These are phyloP conservation scores for Andricus curvator DNA, from an alignment of 2,888 invertebrate genomes.

Conservation along the genomic window DNA sequence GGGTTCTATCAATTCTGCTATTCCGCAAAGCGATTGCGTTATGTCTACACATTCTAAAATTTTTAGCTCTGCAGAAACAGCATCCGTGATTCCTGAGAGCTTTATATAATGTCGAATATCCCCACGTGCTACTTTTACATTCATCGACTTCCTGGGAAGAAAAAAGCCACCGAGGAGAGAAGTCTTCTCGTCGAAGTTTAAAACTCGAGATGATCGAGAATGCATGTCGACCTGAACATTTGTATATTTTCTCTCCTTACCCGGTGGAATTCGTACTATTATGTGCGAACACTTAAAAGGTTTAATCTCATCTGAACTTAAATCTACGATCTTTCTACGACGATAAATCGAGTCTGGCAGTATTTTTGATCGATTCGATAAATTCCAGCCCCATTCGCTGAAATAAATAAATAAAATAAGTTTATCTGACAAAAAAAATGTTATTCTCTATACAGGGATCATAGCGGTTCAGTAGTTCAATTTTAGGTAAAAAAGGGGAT, in stretches of 20 bases:
- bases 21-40: conserved; percentile 55
- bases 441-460: no score
- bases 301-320: conserved; percentile 83
- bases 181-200: conserved; percentile 48
- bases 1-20: conserved; percentile 68
- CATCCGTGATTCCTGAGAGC: conserved; percentile 60
- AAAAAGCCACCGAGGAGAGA: conserved; percentile 49
- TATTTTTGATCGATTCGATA: conserved; percentile 81
- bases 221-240: conserved; percentile 57
- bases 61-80: conserved; percentile 64
- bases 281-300: conserved; percentile 84
- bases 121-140: conserved; percentile 57
- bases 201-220: conserved; percentile 45
- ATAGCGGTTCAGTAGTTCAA: no score
- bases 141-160: conserved; percentile 49
- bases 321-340: conserved; percentile 79
- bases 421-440: no score
- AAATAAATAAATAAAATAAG: conserved; percentile 54
- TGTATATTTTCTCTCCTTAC: conserved; percentile 54
- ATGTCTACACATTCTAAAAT: conserved; percentile 58
- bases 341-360: conserved; percentile 78
- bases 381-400: conserved; percentile 81
- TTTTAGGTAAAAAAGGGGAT: no score
- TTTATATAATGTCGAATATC: conserved; percentile 63
- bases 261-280: conserved; percentile 83